These are phyloP conservation scores for Pantherophis guttatus DNA, from an alignment of 2,113 vertebrate species.

Conservation along the genomic window DNA sequence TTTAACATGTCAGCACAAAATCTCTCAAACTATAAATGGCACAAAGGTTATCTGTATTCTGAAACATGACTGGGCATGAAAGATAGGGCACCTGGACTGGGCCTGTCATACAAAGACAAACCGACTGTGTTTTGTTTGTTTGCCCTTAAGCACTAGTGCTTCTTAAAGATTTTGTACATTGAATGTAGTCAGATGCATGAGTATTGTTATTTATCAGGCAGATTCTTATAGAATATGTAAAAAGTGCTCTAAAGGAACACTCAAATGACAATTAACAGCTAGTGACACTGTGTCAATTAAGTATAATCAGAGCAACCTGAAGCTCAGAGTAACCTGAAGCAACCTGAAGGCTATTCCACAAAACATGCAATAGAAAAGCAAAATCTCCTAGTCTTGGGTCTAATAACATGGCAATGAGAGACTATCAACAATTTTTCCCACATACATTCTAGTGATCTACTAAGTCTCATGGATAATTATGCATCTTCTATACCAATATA, in stretches of 20 bases:
- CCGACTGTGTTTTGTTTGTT: fast-evolving
- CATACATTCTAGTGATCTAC: neutral
- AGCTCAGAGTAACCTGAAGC: neutral
- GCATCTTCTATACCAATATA: neutral
- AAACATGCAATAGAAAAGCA: neutral
- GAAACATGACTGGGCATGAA: neutral
- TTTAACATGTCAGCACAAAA: neutral
- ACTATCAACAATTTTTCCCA: neutral
- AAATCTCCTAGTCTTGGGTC: neutral
- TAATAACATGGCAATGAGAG: neutral
- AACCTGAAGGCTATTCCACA: neutral
- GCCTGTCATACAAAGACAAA: neutral
- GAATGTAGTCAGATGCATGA: neutral
- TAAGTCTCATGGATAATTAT: neutral
- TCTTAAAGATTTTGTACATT: neutral
- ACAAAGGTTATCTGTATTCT: neutral
- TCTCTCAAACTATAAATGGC: neutral
- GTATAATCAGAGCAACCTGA: neutral
- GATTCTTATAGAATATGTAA: neutral
- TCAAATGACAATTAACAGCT: neutral
- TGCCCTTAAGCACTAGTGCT: fast-evolving
- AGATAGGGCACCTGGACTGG: fast-evolving
- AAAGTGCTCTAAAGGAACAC: neutral
- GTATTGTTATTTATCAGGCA: neutral
- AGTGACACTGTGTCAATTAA: neutral